phyloP scores from a whole-genome alignment of 92 coral and sea anemone genomes.

The Phymanthus crucifer region DNA sequence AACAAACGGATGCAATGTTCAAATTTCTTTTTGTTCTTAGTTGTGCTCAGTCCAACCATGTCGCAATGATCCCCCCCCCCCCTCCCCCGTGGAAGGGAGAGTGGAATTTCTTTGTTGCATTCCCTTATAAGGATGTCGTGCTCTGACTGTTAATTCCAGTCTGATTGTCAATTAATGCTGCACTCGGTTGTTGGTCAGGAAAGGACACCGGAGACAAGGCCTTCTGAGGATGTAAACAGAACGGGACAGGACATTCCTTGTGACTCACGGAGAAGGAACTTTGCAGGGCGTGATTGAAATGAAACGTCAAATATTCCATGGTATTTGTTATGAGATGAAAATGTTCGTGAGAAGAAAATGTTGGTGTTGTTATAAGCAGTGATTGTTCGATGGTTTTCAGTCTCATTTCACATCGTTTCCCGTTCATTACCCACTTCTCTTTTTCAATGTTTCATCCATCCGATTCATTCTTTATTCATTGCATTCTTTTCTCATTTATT shows the following conservation, averaged over 20 bases:
- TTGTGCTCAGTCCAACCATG: background rate
- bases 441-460: too few species aligned
- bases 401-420: too few species aligned
- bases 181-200: slow-evolving; percentile 10
- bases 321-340: background rate
- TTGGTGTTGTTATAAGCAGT: too few species aligned
- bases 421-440: too few species aligned
- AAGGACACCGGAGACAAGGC: background rate
- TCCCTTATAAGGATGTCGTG: slow-evolving; percentile 1
- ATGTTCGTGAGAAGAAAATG: too few species aligned
- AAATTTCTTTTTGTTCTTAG: too few species aligned
- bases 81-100: background rate
- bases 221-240: background rate
- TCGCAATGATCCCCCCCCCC: background rate
- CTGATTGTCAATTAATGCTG: background rate
- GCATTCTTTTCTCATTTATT: too few species aligned
- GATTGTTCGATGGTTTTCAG: too few species aligned
- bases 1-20: too few species aligned
- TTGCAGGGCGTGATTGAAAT: background rate
- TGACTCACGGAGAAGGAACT: background rate
- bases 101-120: background rate
- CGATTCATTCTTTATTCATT: too few species aligned
- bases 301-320: background rate
- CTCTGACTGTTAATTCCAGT: background rate
- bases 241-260: background rate